Evolutionary conservation across 1,140 invertebrate genomes (phyloP), one percentile per base, ranked within the genome.

Genomic region (Eumaeus atala): DNA sequence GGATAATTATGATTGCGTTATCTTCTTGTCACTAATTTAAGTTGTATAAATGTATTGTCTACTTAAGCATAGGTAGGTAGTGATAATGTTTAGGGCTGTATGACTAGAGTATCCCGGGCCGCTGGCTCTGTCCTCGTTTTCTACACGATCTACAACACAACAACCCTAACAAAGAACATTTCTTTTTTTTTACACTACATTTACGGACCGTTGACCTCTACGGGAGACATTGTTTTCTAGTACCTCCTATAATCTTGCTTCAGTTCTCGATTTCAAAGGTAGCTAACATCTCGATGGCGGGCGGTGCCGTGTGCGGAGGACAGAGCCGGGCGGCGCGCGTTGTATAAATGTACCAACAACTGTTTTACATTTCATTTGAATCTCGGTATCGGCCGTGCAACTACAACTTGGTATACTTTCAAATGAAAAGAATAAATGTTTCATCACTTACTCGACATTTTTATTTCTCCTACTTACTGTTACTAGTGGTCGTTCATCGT

Each of bases 1-100:
- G 73, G 76, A 77, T 49, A 49, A 53, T 78, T 74, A 77, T 80
- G 72, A 77, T 70, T 74, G 63, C 64, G 77, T 83, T 84, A 76
- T 75, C 77, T 77, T 85, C 82, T 85, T 82, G 82, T 85, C 82
- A 85, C 80, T 85, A 85, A 75, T 79, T 83, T 85, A 85, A 85
- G 82, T 85, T 85, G 79, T 85, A 83, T 83, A 85, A 84, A 83
- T 82, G 73, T 85, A 83, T 74, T 75, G 78, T 85, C 76, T 82
- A 80, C 73, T 77, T 83, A 83, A 85, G 71, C 68, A 78, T 84
- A 85, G 82, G 68, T 85, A 84, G 81, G 74, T 82, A 85, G 76
- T 73, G 74, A 74, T 82, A 83, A 85, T 77, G 21, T 28, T 28
- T 28, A 28, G 21, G 21, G 21, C 21, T 28, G 21, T 28, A 28